Evolutionary conservation across 2,888 invertebrate genomes (phyloP).

Genomic region (Tryphoninae sp.): DNA sequence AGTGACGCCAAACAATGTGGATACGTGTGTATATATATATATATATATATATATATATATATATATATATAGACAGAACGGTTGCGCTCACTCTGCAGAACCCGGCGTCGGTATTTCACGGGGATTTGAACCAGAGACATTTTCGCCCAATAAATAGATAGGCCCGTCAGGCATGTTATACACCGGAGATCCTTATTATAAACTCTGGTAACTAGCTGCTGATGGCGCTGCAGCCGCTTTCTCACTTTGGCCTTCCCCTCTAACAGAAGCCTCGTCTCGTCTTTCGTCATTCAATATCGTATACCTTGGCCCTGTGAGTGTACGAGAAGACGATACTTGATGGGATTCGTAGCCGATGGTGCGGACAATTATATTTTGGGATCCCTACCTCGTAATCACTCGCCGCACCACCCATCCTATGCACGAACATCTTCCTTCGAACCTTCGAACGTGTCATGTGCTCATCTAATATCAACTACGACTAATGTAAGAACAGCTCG

Average conservation of each 20-base stretch:
- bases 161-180: constrained; percentile 78
- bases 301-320: constrained; percentile 71
- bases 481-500: background rate
- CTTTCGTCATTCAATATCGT: constrained; percentile 62
- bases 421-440: constrained; percentile 65
- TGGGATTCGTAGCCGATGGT: constrained; percentile 81
- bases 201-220: constrained; percentile 79
- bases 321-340: constrained; percentile 78
- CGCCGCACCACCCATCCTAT: constrained; percentile 45
- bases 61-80: background rate
- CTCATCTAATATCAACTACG: background rate
- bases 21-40: constrained; percentile 54
- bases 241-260: constrained; percentile 47
- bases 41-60: constrained; percentile 6
- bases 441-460: background rate
- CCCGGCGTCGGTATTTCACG: constrained; percentile 78
- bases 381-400: constrained; percentile 58
- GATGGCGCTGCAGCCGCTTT: constrained; percentile 61
- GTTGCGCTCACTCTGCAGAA: constrained; percentile 45
- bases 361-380: constrained; percentile 81
- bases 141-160: constrained; percentile 81
- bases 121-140: constrained; percentile 81
- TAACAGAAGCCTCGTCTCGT: constrained; percentile 41
- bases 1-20: constrained; percentile 72
- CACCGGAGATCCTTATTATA: constrained; percentile 81